Conservation (phyloP, 2,888 invertebrate species). For the Uloborus plumipes region DNA sequence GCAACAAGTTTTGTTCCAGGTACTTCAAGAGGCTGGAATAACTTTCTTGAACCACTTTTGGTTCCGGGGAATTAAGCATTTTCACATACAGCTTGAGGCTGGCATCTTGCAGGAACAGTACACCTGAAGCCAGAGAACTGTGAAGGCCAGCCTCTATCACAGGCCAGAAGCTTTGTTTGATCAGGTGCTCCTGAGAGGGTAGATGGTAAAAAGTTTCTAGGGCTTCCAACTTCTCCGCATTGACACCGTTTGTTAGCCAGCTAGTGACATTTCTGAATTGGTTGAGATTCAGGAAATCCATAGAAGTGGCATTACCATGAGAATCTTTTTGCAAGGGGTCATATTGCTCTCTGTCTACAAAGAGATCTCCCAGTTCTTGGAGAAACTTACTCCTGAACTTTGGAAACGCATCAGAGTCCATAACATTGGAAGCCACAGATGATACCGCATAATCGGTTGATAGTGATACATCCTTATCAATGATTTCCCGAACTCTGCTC, state of each 20-base stretch:
- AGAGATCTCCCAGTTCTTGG: conserved; percentile 10
- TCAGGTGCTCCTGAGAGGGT: conserved; percentile 49
- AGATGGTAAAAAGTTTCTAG: conserved; percentile 29
- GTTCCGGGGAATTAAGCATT: conserved; percentile 45
- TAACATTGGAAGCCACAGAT: conserved; percentile 13
- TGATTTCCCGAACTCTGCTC: conserved; percentile 1
- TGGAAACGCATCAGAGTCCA: conserved; percentile 18
- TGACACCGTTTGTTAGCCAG: conserved; percentile 19
- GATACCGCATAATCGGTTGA: conserved; percentile 16
- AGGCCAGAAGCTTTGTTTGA: conserved; percentile 39
- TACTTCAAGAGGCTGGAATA: conserved; percentile 46
- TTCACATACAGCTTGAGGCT: conserved; percentile 38
- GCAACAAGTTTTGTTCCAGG: conserved; percentile 26
- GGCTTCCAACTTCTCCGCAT: conserved; percentile 51
- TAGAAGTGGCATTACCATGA: conserved; percentile 27
- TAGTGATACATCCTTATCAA: neutral
- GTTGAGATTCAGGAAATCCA: conserved; percentile 52
- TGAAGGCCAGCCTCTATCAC: conserved; percentile 35
- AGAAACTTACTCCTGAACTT: conserved; percentile 23
- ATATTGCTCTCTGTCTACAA: conserved; percentile 36
- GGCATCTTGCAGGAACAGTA: conserved; percentile 34
- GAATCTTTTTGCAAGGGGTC: conserved; percentile 24
- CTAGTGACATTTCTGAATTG: conserved; percentile 34
- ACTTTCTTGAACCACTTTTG: conserved; percentile 52
- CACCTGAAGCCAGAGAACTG: conserved; percentile 23